These are phyloP conservation scores for Seriola dumerili DNA, from an alignment of 2,113 vertebrate genomes.

Conservation along the genomic window DNA sequence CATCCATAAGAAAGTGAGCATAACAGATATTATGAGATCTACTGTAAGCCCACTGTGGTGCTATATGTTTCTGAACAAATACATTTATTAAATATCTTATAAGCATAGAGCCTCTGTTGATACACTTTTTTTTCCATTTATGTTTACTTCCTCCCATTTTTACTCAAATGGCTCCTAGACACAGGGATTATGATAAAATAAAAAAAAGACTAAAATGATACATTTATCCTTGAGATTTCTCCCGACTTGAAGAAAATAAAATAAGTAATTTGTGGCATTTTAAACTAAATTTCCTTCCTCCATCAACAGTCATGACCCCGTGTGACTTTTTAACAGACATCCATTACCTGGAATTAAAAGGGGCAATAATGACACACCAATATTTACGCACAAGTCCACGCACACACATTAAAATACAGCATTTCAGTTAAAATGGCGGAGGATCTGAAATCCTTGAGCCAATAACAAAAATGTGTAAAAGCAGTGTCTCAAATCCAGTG, in stretches of 20 bases:
- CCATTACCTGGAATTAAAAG: constrained; percentile 39
- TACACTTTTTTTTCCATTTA: background rate
- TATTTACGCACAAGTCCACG: constrained; percentile 46
- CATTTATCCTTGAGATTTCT: background rate
- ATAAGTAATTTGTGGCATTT: background rate
- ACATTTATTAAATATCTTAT: background rate
- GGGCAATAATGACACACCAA: constrained; percentile 36
- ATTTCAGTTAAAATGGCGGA: constrained; percentile 85
- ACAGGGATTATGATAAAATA: background rate
- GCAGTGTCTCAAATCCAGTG: constrained; percentile 39
- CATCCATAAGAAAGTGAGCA: too few species aligned
- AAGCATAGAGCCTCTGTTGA: background rate
- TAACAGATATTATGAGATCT: background rate
- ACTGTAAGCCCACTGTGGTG: background rate
- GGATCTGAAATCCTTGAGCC: constrained; percentile 65
- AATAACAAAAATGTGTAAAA: constrained; percentile 61
- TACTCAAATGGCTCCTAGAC: background rate
- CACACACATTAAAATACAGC: constrained; percentile 48
- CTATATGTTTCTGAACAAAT: background rate
- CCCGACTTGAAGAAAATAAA: background rate
- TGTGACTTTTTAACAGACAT: constrained; percentile 64
- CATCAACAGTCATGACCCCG: constrained; percentile 45
- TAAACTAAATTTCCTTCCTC: background rate
- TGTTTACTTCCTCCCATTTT: background rate
- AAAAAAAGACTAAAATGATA: background rate